Evolutionary conservation across 2,888 invertebrate species (phyloP), one percentile per base, ranked within the genome.

Genomic region (Neoitamus cyanurus): DNA sequence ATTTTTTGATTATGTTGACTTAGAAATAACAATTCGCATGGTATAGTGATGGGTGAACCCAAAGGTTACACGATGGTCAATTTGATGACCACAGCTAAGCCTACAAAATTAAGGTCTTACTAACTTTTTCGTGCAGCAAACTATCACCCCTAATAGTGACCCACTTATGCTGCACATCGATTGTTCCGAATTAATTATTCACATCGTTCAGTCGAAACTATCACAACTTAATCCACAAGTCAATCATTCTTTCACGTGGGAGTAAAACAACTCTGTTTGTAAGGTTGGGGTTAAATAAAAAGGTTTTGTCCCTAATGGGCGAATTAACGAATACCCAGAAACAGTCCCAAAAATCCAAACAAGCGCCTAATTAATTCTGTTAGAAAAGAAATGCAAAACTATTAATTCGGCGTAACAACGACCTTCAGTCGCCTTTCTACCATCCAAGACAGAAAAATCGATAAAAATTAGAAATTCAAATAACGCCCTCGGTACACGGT

Each of bases 391-490:
- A 58, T 58, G 58, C 58, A 58, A 58, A 58, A 58, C 58, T 58
- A 58, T 58, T 58, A 20, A 58, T 58, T 70, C 31, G 70, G 70
- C 70, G 30, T 77, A 77, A 77, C 46, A 42, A 77, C 77, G 77
- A 37, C 78, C 78, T 78, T 78, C 42, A 48, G 30, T 30, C 48
- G 78, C 25, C 48, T 78, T 78, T 58, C n/a, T 78, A 4, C 15
- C 20, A 30, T 48, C 36, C 13, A 28, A 36, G 46, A 31, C 6
- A 42, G 58, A 28, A 28, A 75, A 84, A 84, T 84, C 84, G 68
- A 84, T 84, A 75, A 75, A n/a, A 84, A 84, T 84, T 84, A 68
- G 84, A 84, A 84, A 72, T 84, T 84, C 68, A 84, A 84, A 84
- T 84, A 36, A 84, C 15, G 7, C 48, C 36, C 69, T 30, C 42